phyloP scores from a whole-genome alignment of 2,113 vertebrate genomes.

The Nothobranchius furzeri region DNA sequence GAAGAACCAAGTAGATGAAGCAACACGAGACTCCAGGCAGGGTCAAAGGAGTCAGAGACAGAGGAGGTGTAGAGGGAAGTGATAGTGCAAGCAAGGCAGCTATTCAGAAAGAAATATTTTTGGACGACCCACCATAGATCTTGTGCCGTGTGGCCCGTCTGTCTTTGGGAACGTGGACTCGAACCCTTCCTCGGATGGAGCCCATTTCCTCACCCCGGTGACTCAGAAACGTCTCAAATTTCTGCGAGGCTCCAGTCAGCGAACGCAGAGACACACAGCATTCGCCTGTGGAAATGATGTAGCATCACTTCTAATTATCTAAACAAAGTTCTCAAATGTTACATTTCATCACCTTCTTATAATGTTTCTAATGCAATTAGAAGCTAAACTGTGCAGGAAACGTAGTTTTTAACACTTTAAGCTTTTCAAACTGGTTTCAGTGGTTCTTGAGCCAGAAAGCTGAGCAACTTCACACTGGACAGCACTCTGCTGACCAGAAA shows the following conservation, averaged over 20 bases:
- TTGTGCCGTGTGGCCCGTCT: constrained; percentile 71
- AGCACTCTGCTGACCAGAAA: too few species aligned
- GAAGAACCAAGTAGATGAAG: constrained; percentile 75
- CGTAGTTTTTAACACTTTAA: too few species aligned
- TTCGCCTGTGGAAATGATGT: constrained; percentile 75
- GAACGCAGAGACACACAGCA: constrained; percentile 80
- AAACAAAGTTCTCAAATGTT: too few species aligned
- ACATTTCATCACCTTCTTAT: too few species aligned
- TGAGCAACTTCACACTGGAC: too few species aligned
- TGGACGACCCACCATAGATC: constrained; percentile 78
- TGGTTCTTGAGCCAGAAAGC: too few species aligned
- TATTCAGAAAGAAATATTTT: not conserved
- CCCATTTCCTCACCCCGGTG: constrained; percentile 89
- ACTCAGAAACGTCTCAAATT: constrained; percentile 86
- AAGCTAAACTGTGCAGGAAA: too few species aligned
- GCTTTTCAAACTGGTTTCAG: too few species aligned
- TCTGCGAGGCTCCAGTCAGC: constrained; percentile 68
- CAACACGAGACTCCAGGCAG: constrained; percentile 38
- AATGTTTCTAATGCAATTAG: too few species aligned
- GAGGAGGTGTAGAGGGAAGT: constrained; percentile 60
- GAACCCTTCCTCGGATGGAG: constrained; percentile 83
- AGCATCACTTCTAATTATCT: too few species aligned
- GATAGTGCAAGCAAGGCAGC: constrained; percentile 54
- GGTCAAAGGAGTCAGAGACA: constrained; percentile 40
- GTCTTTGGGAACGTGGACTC: constrained; percentile 78